Base-by-base conservation (phyloP, 2,113 vertebrate species). In the Herpailurus yagouaroundi region DNA sequence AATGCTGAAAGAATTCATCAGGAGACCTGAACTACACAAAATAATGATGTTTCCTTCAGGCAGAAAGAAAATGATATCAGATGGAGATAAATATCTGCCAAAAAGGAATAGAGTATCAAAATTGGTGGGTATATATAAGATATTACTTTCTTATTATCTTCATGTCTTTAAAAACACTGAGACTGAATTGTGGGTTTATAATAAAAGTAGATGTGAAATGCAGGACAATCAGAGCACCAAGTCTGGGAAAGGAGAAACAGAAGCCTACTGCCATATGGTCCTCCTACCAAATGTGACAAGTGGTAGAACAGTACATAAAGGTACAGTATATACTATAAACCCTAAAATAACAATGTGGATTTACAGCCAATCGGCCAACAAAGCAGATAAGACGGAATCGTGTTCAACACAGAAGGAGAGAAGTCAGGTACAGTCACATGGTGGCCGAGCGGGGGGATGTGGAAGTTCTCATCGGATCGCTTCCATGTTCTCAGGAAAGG, bases 381-480 rank as follows among this genome's bases (percentile, higher is more conserved):
- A 63, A 29, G 93, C 25, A 63, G 38, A 5, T 63, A 52, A 52
- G 25, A 23, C 5, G 23, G 31, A 36, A 11, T 8, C 5, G 8
- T 21, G n/a, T 8, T 36, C 85, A 50, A 11, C 14, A 1, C 4
- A 45, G 45, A 33, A 48, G 76, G 68, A 64, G 38, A 57, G 25
- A 27, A 36, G 38, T 4, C 66, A 10, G 85, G 52, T 3, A 0
- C 4, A 11, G 21, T 23, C n/a, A 4, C 76, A 0, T 14, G 1
- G 27, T 21, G 0, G 25, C 16, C 1, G 0, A 13, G 36, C 0
- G 41, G 77, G 12, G 29, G 27, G 8, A 2, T 3, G 33, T 3
- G 63, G 36, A 23, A 0, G 1, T 21, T 66, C 31, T 25, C 36
- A 7, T 7, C 36, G 21, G 25, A 12, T 7, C 16, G 25, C 19